Conservation (phyloP, 1,140 invertebrate species). For the Drosophila nigrodunni region DNA sequence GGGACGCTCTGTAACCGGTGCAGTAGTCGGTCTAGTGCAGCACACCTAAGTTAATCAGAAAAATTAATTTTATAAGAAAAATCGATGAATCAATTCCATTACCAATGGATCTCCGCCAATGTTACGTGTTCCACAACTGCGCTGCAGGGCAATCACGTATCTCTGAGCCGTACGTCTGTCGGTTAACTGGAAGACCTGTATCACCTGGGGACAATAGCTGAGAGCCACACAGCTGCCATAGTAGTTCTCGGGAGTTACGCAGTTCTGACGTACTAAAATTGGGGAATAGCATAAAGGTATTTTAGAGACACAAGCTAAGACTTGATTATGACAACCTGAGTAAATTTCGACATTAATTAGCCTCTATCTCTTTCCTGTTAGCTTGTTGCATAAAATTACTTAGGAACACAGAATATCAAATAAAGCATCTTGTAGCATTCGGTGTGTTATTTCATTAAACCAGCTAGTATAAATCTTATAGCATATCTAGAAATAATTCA, state of each 20-base stretch:
- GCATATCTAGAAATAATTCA: background rate
- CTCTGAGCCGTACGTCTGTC: conserved; percentile 55
- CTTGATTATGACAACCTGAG: too few species aligned
- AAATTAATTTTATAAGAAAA: conserved; percentile 18
- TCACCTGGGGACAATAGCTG: conserved; percentile 73
- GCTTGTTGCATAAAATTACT: too few species aligned
- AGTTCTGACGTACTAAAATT: conserved; percentile 64
- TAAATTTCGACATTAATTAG: too few species aligned
- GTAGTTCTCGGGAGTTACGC: conserved; percentile 77
- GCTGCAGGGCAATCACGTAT: conserved; percentile 71
- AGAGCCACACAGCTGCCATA: conserved; percentile 73
- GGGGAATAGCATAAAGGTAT: background rate
- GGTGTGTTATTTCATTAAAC: background rate
- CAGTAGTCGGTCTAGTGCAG: conserved; percentile 62
- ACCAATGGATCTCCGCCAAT: conserved; percentile 77
- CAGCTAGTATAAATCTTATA: background rate
- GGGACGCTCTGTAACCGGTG: conserved; percentile 58
- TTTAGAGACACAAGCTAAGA: background rate
- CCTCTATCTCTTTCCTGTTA: too few species aligned
- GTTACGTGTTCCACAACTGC: conserved; percentile 71
- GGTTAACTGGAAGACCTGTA: conserved; percentile 60
- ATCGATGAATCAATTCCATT: conserved; percentile 29
- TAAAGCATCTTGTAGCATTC: background rate
- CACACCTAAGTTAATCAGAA: conserved; percentile 60
- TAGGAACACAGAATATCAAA: too few species aligned